Conservation (phyloP, 2,888 invertebrate genomes). For the Chrysolina oricalcia region DNA sequence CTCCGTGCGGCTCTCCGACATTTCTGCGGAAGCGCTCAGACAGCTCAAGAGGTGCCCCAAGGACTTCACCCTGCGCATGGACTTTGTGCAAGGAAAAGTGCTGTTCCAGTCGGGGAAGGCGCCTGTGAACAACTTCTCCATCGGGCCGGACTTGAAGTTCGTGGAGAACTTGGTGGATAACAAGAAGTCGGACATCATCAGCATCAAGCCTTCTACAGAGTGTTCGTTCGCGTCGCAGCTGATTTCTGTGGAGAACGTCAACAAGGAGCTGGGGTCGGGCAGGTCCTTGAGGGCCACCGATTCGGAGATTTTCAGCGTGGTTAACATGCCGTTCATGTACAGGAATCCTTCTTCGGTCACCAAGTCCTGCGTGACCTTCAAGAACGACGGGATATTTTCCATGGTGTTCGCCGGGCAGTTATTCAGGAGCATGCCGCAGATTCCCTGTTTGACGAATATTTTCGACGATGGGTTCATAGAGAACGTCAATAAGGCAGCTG, state of each 20-base stretch:
- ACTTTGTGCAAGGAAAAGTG: conserved; percentile 55
- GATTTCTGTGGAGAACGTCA: conserved; percentile 53
- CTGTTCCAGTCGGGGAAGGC: conserved; percentile 53
- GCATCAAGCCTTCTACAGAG: conserved; percentile 57
- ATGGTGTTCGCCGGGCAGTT: conserved; percentile 42
- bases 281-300: conserved; percentile 54
- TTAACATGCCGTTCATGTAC: conserved; percentile 45
- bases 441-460: conserved; percentile 52
- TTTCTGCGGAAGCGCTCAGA: conserved; percentile 54
- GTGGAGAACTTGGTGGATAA: conserved; percentile 48
- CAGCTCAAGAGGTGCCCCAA: conserved; percentile 56
- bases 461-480: conserved; percentile 48
- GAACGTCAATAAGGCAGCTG: conserved; percentile 48
- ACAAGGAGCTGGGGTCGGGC: conserved; percentile 39
- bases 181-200: conserved; percentile 55
- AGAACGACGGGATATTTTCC: conserved; percentile 38
- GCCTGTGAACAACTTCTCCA: conserved; percentile 49
- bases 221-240: conserved; percentile 55
- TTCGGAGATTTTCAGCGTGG: conserved; percentile 54
- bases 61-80: conserved; percentile 56
- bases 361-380: conserved; percentile 47
- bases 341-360: conserved; percentile 39
- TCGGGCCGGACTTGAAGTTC: conserved; percentile 53
- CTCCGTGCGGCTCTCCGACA: conserved; percentile 53
- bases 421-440: conserved; percentile 57